Conservation (phyloP, 2,888 invertebrate genomes). For the Glaucopsyche alexis region DNA sequence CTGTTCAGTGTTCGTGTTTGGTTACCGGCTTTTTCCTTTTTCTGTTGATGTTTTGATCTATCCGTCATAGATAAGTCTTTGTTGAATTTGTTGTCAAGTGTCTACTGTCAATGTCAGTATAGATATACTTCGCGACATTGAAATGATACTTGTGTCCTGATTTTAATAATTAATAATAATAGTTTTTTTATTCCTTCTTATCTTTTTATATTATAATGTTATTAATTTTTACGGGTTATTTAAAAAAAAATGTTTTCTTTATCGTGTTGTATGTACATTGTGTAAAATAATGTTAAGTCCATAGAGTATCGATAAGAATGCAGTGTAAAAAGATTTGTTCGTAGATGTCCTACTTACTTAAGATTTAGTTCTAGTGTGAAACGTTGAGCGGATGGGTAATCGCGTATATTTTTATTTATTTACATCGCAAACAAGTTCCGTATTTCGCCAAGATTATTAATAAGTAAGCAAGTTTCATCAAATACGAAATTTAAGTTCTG, state of each 20-base stretch:
- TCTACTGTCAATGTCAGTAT: conserved; percentile 2
- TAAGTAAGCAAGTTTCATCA: no score
- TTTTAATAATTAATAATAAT: no score
- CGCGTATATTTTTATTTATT: neutral
- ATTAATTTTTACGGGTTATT: neutral
- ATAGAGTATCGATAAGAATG: neutral
- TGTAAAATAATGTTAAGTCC: neutral
- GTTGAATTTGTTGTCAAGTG: conserved; percentile 10
- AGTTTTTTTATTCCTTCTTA: no score
- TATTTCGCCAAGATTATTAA: neutral
- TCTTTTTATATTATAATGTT: neutral
- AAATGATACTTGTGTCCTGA: no score
- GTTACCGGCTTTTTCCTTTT: neutral
- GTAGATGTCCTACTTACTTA: neutral
- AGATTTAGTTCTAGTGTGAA: neutral
- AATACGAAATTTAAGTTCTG: neutral
- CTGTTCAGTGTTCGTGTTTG: neutral
- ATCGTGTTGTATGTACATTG: neutral
- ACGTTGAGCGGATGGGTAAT: neutral
- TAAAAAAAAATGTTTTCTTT: neutral
- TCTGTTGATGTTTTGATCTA: neutral
- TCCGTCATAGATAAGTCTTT: no score
- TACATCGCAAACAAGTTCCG: neutral
- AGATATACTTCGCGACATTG: neutral
- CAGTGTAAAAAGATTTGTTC: neutral